Conservation (phyloP, 2,113 vertebrate genomes). For the Sebastes schlegelii region DNA sequence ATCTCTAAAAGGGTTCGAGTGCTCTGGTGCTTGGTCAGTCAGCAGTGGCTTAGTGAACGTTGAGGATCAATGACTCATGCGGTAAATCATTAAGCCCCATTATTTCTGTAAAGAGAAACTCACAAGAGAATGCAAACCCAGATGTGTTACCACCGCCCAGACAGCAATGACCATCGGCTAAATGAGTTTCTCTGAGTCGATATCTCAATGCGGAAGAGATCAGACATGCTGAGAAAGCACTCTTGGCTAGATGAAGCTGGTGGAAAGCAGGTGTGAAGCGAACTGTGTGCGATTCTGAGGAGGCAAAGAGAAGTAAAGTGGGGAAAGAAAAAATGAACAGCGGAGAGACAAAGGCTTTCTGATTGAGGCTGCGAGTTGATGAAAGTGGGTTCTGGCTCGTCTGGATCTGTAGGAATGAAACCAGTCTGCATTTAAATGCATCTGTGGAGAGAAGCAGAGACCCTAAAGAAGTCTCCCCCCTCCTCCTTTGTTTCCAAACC, state of each 20-base stretch:
- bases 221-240: conserved; percentile 48
- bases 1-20: conserved; percentile 48
- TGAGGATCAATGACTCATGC: conserved; percentile 64
- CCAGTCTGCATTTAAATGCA: conserved; percentile 55
- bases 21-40: conserved; percentile 47
- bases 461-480: conserved; percentile 28
- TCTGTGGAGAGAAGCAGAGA: conserved; percentile 31
- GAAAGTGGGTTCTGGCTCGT: conserved; percentile 45
- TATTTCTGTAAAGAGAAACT: conserved; percentile 68
- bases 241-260: conserved; percentile 32
- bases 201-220: conserved; percentile 44
- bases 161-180: conserved; percentile 41
- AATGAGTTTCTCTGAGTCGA: conserved; percentile 61
- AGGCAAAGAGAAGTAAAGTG: not conserved
- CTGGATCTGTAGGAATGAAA: conserved; percentile 18
- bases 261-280: conserved; percentile 40
- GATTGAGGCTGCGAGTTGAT: conserved; percentile 43
- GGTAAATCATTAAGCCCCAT: conserved; percentile 70
- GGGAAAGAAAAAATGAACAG: conserved; percentile 22
- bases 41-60: conserved; percentile 34
- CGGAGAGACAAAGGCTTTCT: conserved; percentile 40
- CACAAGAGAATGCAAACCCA: conserved; percentile 45
- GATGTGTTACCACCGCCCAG: conserved; percentile 45
- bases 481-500: conserved; percentile 42
- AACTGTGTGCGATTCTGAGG: not conserved